phyloP scores from a whole-genome alignment of 53 echinoderm and acorn worm species.

The Arbacia lixula region DNA sequence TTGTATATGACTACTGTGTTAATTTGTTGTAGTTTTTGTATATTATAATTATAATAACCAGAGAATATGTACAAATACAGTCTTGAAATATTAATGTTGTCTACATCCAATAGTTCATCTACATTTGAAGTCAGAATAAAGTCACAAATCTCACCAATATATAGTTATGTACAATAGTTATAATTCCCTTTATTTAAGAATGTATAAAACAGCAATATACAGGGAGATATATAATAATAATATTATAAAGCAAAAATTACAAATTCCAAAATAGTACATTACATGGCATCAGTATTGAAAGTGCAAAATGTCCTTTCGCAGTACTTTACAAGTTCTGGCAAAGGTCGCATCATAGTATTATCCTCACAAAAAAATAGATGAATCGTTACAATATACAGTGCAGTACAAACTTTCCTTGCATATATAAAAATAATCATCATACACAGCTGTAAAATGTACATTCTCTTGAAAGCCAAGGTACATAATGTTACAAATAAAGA shows the following conservation, averaged over 20 bases:
- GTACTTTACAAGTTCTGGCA: constrained; percentile 42
- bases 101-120: too few species aligned
- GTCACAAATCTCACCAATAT: too few species aligned
- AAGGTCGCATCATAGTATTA: background rate
- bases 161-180: constrained; percentile 38
- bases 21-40: too few species aligned
- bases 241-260: constrained; percentile 3
- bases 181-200: constrained; percentile 50
- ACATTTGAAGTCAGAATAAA: too few species aligned
- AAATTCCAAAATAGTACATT: constrained; percentile 33
- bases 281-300: constrained; percentile 22
- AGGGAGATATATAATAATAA: constrained; percentile 18
- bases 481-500: constrained; percentile 2
- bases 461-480: constrained; percentile 20
- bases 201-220: constrained; percentile 54
- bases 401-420: constrained; percentile 14
- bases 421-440: constrained; percentile 42
- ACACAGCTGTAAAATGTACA: constrained; percentile 44
- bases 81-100: too few species aligned
- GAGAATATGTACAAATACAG: too few species aligned
- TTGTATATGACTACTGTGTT: too few species aligned
- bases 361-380: background rate
- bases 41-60: too few species aligned
- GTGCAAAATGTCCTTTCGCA: background rate
- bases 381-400: constrained; percentile 28